These are phyloP conservation scores for Gymnoscelis rufifasciata DNA, from an alignment of 2,888 invertebrate species.

Conservation along the genomic window DNA sequence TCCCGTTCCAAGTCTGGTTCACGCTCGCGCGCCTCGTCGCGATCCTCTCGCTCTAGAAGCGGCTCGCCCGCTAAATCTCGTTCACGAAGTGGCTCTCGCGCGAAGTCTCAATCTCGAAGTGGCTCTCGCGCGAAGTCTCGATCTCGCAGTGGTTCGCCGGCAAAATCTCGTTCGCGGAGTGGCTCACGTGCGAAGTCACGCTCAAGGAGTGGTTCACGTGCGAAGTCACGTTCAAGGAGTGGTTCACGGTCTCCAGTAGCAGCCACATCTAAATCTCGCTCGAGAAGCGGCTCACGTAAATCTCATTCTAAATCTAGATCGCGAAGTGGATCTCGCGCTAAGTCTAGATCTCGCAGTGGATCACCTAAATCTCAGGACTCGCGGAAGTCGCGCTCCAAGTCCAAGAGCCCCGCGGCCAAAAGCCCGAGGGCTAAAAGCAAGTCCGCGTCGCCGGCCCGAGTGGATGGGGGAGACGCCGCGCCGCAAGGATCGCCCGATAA, in stretches of 20 bases:
- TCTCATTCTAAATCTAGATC: conserved; percentile 4
- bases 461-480: not conserved
- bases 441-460: conserved; percentile 4
- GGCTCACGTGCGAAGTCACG: conserved; percentile 25
- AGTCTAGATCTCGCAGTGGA: conserved; percentile 18
- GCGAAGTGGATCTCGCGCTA: conserved; percentile 9
- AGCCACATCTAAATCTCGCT: conserved; percentile 11
- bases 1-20: conserved; percentile 25
- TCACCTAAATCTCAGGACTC: conserved; percentile 20
- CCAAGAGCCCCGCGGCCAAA: conserved; percentile 23
- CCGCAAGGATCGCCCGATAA: not conserved
- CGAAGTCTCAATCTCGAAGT: conserved; percentile 16
- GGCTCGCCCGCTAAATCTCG: conserved; percentile 1
- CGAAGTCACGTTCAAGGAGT: conserved; percentile 31
- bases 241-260: conserved; percentile 27
- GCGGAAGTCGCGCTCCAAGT: conserved; percentile 30
- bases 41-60: conserved; percentile 30
- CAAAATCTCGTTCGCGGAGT: conserved; percentile 21
- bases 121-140: conserved; percentile 6
- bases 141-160: not conserved
- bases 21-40: conserved; percentile 19
- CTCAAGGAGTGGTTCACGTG: conserved; percentile 6
- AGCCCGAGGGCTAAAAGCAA: conserved; percentile 28
- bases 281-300: conserved; percentile 12
- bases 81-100: too few relatives aligned